Evolutionary conservation across 2,888 invertebrate genomes (phyloP).

Genomic region (Eupithecia tripunctaria): DNA sequence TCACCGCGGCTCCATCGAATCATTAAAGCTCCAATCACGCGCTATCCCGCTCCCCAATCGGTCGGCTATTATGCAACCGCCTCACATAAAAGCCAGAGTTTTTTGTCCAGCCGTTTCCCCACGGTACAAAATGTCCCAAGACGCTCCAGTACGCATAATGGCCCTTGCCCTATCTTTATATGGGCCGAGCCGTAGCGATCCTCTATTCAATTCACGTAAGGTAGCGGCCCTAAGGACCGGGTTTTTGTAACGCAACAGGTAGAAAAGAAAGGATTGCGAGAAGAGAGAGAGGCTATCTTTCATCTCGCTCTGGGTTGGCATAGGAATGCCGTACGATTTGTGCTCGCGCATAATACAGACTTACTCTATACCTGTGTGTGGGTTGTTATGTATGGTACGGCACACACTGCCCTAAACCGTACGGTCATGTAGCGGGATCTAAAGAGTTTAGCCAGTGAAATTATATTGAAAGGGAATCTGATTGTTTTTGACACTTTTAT

Average conservation of each 20-base stretch:
- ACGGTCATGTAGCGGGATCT: constrained; percentile 83
- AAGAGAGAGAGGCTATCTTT: constrained; percentile 64
- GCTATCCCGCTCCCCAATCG: constrained; percentile 70
- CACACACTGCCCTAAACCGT: constrained; percentile 84
- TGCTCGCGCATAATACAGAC: constrained; percentile 76
- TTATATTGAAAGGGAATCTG: constrained; percentile 84
- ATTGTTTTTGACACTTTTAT: constrained; percentile 74
- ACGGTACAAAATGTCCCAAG: constrained; percentile 73
- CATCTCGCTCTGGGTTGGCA: constrained; percentile 69
- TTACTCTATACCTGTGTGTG: constrained; percentile 56
- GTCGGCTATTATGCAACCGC: constrained; percentile 76
- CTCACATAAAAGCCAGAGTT: constrained; percentile 67
- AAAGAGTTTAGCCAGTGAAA: constrained; percentile 83
- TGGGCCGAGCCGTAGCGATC: constrained; percentile 83
- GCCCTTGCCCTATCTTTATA: constrained; percentile 83
- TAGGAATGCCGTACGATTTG: constrained; percentile 84
- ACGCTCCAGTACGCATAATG: constrained; percentile 68
- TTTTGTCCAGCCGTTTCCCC: constrained; percentile 68
- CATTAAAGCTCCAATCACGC: constrained; percentile 66
- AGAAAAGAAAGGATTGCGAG: constrained; percentile 84
- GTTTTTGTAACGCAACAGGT: constrained; percentile 85
- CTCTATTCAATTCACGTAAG: constrained; percentile 83
- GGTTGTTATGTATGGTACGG: constrained; percentile 68
- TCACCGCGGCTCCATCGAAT: constrained; percentile 24
- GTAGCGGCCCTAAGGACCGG: constrained; percentile 84